Conservation (phyloP, 2,113 vertebrate genomes). For the Tetraodon nigroviridis region DNA sequence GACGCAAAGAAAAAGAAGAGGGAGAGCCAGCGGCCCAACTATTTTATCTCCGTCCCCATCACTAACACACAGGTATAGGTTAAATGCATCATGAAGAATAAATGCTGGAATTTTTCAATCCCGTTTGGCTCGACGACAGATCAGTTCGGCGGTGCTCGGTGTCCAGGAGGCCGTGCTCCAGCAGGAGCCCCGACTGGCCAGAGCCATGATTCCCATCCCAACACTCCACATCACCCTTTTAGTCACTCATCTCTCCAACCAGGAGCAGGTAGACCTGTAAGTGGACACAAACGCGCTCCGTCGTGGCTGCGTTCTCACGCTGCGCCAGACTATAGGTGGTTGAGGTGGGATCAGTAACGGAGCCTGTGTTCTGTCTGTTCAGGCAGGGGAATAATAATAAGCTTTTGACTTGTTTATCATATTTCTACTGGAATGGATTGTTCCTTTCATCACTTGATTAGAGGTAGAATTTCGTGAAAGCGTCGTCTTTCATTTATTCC, state of each 20-base stretch:
- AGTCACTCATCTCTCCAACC: slow-evolving; percentile 82
- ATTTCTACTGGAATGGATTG: too few relatives aligned
- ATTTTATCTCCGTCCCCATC: slow-evolving; percentile 89
- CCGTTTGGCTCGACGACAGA: slow-evolving; percentile 69
- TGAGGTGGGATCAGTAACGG: too few relatives aligned
- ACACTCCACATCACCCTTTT: slow-evolving; percentile 90
- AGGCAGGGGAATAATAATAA: too few relatives aligned
- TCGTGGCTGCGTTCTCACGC: not conserved
- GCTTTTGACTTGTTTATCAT: too few relatives aligned
- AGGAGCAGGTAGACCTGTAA: slow-evolving; percentile 85
- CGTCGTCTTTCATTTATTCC: too few relatives aligned
- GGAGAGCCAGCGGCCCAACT: slow-evolving; percentile 80
- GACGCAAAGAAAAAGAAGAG: slow-evolving; percentile 77
- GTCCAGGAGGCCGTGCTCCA: slow-evolving; percentile 81
- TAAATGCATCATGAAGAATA: not conserved
- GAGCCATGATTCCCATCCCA: slow-evolving; percentile 78
- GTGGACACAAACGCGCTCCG: slow-evolving; percentile 35
- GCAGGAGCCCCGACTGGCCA: slow-evolving; percentile 80
- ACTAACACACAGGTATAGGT: slow-evolving; percentile 56
- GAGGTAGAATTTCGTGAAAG: too few relatives aligned
- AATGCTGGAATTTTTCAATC: not conserved
- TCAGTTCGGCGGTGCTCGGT: slow-evolving; percentile 72
- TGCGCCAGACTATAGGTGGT: not conserved
- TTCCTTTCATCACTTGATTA: too few relatives aligned
- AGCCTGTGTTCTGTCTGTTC: too few relatives aligned